Percentiles rank a stretch among this genome's conserved stretches.
Conservation (phyloP, 2,797 vertebrate genomes). For the Schizopygopsis malacanthus region DNA sequence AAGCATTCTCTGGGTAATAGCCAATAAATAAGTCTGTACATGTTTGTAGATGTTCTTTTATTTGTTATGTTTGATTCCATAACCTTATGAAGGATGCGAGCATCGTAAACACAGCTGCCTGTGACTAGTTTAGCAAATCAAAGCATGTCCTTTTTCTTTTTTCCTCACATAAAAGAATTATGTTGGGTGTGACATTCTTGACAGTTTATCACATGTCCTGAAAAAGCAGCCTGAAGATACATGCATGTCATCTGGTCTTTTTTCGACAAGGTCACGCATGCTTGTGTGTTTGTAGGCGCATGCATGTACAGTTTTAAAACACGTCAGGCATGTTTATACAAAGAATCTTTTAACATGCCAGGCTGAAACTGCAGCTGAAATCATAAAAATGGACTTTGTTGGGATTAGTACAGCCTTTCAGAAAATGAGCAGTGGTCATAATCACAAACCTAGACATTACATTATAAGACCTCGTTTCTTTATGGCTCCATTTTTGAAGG, state of each 20-base stretch:
- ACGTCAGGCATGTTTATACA: not conserved
- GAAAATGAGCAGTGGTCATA: not conserved
- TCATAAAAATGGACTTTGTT: not conserved
- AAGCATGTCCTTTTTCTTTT: not conserved
- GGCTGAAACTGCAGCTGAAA: not conserved
- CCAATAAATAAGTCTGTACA: constrained; percentile 7
- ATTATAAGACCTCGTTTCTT: constrained; percentile 25
- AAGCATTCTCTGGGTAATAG: constrained; percentile 8
- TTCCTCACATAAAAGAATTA: constrained; percentile 5
- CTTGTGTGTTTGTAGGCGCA: constrained; percentile 8
- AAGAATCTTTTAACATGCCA: not conserved
- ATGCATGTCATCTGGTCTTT: constrained; percentile 34
- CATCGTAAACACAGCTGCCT: not conserved
- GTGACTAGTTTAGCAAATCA: constrained; percentile 15
- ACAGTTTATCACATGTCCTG: constrained; percentile 37
- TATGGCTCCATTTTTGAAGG: not conserved
- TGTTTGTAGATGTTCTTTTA: constrained; percentile 18
- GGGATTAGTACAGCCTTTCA: not conserved
- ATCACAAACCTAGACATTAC: constrained; percentile 22
- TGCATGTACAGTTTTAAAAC: constrained; percentile 1
- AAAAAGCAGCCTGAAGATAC: constrained; percentile 64
- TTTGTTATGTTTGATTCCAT: constrained; percentile 15
- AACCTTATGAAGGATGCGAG: not conserved
- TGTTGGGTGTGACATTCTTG: constrained; percentile 2
- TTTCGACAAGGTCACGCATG: constrained; percentile 20